Evolutionary conservation across 2,113 vertebrate genomes (phyloP), one percentile per base, ranked within the genome.

Genomic region (Macrotis lagotis): DNA sequence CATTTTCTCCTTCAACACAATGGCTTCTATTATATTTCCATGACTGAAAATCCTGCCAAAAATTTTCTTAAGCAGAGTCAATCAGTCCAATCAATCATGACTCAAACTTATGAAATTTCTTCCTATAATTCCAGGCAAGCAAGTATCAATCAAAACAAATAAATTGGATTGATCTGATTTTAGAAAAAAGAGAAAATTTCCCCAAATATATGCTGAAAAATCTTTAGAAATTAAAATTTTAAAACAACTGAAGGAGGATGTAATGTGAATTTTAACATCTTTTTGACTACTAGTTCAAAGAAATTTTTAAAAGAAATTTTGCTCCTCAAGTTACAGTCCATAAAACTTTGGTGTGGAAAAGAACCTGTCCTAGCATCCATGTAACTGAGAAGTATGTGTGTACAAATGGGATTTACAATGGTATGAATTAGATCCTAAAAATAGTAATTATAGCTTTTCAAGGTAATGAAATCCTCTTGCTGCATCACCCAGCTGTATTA

Each of bases 11-110:
- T 89, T 93, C 93, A 91, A 25, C 47, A 25, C 50, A 31, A 95
- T 90, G 25, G 90, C 89, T 59, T 59, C 26, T 94, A 44, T 31
- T 96, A 4, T 53, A 95, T 94, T 37, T 94, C 10, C 88, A 25
- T 53, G 28, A 95, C 91, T 28, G 50, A 97, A 97, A 96, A 74
- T 95, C 50, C 91, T 95, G 89, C 19, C 66, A 90, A 96, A 95
- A 89, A 48, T n/a, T 96, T 92, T 93, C 24, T 44, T 95, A 94
- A 95, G 66, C 48, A 90, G n/a, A 95, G 12, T 92, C 66, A 96
- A 91, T 95, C n/a, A 92, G 93, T 92, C 92, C 59, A 97, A 92
- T n/a, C 31, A 95, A 2, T 95, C 89, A 51, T 66, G 25, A 92
- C 1, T 47, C 51, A 94, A 44, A 91, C 0, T 50, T 96, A 48